phyloP scores from a whole-genome alignment of 1,140 invertebrate genomes.

The Sarcophaga peregrina region DNA sequence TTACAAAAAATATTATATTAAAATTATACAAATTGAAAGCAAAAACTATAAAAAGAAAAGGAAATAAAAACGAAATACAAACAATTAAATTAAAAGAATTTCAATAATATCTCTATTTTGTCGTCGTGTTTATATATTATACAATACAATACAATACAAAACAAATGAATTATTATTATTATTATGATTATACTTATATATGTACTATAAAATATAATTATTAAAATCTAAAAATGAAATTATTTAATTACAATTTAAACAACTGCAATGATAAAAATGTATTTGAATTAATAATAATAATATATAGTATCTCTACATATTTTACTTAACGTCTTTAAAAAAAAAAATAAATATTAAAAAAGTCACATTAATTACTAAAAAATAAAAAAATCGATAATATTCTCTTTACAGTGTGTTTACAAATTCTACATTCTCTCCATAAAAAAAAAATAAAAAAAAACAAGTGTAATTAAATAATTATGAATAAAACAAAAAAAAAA shows the following conservation, averaged over 20 bases:
- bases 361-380: not conserved
- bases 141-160: not conserved
- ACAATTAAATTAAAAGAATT: not conserved
- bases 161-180: not conserved
- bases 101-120: slow-evolving; percentile 33
- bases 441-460: not conserved
- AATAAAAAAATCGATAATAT: not conserved
- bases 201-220: not conserved
- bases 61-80: slow-evolving; percentile 18
- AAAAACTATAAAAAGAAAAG: not conserved
- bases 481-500: not conserved
- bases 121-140: slow-evolving; percentile 35
- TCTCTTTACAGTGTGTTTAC: slow-evolving; percentile 21
- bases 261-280: not conserved
- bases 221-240: no score
- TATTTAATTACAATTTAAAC: slow-evolving; percentile 8
- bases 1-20: slow-evolving; percentile 23
- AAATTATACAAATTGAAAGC: slow-evolving; percentile 17
- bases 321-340: slow-evolving; percentile 26
- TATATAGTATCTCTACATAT: slow-evolving; percentile 24
- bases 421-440: not conserved
- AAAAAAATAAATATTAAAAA: not conserved
- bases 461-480: slow-evolving; percentile 15
- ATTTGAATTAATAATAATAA: not conserved
- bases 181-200: slow-evolving; percentile 17